Evolutionary conservation across 2,888 invertebrate species (phyloP).

Genomic region (Kryphioiulus occultus): DNA sequence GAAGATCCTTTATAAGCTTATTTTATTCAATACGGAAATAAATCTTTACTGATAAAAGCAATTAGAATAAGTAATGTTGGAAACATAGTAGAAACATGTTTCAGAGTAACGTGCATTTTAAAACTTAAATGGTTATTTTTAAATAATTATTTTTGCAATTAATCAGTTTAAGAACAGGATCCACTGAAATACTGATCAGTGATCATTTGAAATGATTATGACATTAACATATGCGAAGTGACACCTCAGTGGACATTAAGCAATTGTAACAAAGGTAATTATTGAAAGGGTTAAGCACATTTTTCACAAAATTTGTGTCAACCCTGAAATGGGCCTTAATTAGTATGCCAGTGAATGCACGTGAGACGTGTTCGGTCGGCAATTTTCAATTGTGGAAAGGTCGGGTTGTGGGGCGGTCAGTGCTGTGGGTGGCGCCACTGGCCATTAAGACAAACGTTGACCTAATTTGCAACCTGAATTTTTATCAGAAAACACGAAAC

Average conservation of each 20-base stretch:
- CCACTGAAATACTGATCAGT: no score
- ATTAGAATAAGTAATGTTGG: no score
- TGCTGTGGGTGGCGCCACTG: neutral
- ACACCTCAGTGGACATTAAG: neutral
- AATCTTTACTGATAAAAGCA: no score
- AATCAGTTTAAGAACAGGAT: no score
- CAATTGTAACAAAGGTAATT: neutral
- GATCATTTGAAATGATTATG: neutral
- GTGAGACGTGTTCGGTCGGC: neutral
- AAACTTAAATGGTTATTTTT: no score
- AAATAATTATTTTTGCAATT: no score
- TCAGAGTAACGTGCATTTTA: no score
- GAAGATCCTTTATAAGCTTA: no score
- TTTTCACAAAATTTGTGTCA: neutral
- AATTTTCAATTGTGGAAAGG: neutral
- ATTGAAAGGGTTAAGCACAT: neutral
- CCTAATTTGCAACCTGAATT: constrained; percentile 33
- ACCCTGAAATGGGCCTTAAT: constrained; percentile 39
- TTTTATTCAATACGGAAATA: no score
- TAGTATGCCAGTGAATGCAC: constrained; percentile 4
- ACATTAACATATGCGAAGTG: neutral
- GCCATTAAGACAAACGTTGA: constrained; percentile 18
- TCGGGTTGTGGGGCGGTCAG: neutral
- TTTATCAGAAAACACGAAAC: constrained; percentile 32
- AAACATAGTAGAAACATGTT: no score